Evolutionary conservation across 2,113 vertebrate species (phyloP).

Genomic region (Colossoma macropomum): DNA sequence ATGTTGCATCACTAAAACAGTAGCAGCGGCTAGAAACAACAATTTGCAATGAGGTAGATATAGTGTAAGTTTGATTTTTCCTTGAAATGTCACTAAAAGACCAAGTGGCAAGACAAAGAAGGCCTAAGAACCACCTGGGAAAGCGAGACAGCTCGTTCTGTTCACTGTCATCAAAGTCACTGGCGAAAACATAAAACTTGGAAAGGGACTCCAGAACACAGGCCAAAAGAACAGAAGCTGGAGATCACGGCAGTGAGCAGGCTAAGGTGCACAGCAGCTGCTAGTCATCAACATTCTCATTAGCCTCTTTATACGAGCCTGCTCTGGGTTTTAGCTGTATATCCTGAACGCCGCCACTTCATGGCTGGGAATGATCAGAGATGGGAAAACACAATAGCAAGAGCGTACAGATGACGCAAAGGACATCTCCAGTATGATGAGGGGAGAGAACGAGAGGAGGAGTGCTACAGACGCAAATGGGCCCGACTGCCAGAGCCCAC

Average conservation of each 20-base stretch:
- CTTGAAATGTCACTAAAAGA: neutral
- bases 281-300: conserved; percentile 16
- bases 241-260: neutral
- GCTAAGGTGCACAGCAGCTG: conserved; percentile 40
- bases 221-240: neutral
- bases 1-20: too few species aligned
- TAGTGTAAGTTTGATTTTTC: neutral
- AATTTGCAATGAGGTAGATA: neutral
- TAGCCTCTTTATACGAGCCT: conserved; percentile 22
- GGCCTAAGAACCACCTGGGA: neutral
- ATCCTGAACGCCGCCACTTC: conserved; percentile 1
- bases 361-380: conserved; percentile 30
- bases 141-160: neutral
- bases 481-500: conserved; percentile 21
- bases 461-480: neutral
- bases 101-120: neutral
- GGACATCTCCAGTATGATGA: neutral
- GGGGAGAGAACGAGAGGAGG: conserved; percentile 28
- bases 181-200: neutral
- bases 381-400: conserved; percentile 28
- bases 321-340: conserved; percentile 17
- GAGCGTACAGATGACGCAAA: conserved; percentile 37
- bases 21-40: too few species aligned
- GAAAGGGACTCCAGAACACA: neutral
- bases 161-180: neutral